Conservation (phyloP, 2,113 vertebrate genomes). For the Zapus hudsonius region DNA sequence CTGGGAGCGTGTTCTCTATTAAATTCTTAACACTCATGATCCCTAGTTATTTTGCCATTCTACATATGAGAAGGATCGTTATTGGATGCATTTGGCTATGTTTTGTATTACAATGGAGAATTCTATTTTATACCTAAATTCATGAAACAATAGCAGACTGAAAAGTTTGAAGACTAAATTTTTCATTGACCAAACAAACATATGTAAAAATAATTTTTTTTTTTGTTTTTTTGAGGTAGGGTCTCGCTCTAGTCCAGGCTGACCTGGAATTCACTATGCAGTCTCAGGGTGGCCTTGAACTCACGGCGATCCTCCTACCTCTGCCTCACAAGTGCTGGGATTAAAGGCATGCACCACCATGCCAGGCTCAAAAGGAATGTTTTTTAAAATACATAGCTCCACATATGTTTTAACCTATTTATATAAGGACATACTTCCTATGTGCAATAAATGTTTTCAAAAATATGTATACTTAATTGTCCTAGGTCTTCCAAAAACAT, state of each 20-base stretch:
- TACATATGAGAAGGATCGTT: slow-evolving; percentile 5
- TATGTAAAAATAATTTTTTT: not conserved
- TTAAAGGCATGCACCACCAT: too few relatives aligned
- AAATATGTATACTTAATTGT: slow-evolving; percentile 29
- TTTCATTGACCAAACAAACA: slow-evolving; percentile 11
- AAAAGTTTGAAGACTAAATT: slow-evolving; percentile 21
- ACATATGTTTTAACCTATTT: not conserved
- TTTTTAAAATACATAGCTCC: not conserved
- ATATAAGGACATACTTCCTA: not conserved
- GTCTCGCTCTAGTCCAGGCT: too few relatives aligned
- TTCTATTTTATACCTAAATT: not conserved
- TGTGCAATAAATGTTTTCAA: not conserved
- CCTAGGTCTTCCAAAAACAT: not conserved
- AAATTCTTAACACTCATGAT: slow-evolving; percentile 12
- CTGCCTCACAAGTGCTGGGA: too few relatives aligned
- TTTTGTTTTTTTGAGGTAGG: too few relatives aligned
- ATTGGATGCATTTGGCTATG: too few relatives aligned
- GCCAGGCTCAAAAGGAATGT: too few relatives aligned
- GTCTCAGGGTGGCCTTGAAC: too few relatives aligned
- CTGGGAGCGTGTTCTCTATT: not conserved
- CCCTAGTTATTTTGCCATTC: slow-evolving; percentile 10
- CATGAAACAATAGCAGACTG: not conserved
- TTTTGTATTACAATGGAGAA: not conserved
- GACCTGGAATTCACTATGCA: too few relatives aligned
- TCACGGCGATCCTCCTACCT: too few relatives aligned